Percentiles rank a stretch among this genome's conserved stretches.
Evolutionary conservation across 2,888 invertebrate genomes (phyloP).

Genomic region (Nezara viridula): DNA sequence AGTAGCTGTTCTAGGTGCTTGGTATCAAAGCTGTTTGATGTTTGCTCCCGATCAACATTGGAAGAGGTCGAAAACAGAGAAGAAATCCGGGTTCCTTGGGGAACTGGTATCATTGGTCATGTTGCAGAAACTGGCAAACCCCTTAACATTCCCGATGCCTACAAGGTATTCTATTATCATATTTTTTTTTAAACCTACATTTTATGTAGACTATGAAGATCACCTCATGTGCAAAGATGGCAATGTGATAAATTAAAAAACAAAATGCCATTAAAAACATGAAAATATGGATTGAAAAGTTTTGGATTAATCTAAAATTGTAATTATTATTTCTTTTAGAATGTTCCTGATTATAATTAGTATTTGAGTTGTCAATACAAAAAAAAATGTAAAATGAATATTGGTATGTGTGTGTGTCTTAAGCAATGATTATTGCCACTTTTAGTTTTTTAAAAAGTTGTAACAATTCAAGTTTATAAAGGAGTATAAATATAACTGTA

Average conservation of each 20-base stretch:
- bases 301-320: neutral
- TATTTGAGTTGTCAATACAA: too few relatives aligned
- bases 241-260: neutral
- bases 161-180: slow-evolving; percentile 76
- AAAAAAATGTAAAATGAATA: too few relatives aligned
- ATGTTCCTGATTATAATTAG: neutral
- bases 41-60: slow-evolving; percentile 91
- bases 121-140: slow-evolving; percentile 94
- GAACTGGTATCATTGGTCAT: slow-evolving; percentile 94
- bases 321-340: neutral
- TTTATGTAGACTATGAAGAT: slow-evolving; percentile 6
- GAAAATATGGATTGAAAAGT: neutral
- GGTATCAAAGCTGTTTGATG: slow-evolving; percentile 95
- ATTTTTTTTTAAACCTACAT: neutral
- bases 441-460: too few relatives aligned
- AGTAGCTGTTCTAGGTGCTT: slow-evolving; percentile 75
- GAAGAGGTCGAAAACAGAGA: slow-evolving; percentile 94
- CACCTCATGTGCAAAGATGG: neutral
- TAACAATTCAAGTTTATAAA: too few relatives aligned
- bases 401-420: too few relatives aligned
- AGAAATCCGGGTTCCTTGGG: slow-evolving; percentile 95
- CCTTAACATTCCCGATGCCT: slow-evolving; percentile 96
- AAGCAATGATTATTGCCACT: too few relatives aligned
- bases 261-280: neutral
- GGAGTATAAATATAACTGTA: too few relatives aligned